Percentiles rank a stretch among this genome's conserved stretches.
These are phyloP conservation scores for Diachrysia chrysitis DNA, from an alignment of 2,888 invertebrate genomes.

Conservation along the genomic window DNA sequence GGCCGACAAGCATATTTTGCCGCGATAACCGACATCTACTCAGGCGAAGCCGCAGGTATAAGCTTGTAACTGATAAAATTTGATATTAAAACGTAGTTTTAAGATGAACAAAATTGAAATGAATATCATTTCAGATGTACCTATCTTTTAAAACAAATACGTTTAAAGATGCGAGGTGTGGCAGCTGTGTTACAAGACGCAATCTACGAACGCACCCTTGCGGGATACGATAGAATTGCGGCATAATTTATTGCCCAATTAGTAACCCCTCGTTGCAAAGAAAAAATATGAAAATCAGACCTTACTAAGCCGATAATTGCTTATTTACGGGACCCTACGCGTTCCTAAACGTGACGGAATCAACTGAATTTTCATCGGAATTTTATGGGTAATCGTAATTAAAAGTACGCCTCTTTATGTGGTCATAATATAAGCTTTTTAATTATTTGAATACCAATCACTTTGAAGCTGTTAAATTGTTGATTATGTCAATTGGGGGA, in stretches of 20 bases:
- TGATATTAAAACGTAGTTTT: too few species aligned
- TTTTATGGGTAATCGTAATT: conserved; percentile 64
- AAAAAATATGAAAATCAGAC: conserved; percentile 74
- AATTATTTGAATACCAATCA: conserved; percentile 42
- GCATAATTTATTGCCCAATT: conserved; percentile 81
- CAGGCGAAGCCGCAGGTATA: too few species aligned
- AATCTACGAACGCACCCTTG: conserved; percentile 63
- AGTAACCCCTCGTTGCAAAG: conserved; percentile 66
- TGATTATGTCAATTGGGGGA: conserved; percentile 41
- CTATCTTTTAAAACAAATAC: conserved; percentile 13
- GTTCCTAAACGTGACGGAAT: conserved; percentile 57
- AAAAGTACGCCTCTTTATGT: conserved; percentile 46
- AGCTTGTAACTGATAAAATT: too few species aligned
- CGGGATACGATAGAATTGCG: conserved; percentile 68
- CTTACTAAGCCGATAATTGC: conserved; percentile 75
- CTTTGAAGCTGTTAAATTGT: conserved; percentile 39
- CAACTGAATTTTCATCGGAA: conserved; percentile 53
- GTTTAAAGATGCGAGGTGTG: conserved; percentile 34
- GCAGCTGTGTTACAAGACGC: conserved; percentile 62
- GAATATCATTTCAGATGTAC: too few species aligned
- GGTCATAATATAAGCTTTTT: conserved; percentile 39
- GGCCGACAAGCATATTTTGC: too few species aligned
- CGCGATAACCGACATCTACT: too few species aligned
- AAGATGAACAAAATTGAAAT: too few species aligned
- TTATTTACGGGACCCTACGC: conserved; percentile 70